phyloP scores from a whole-genome alignment of 1,140 invertebrate genomes.

The Drosophila parabipectinata region DNA sequence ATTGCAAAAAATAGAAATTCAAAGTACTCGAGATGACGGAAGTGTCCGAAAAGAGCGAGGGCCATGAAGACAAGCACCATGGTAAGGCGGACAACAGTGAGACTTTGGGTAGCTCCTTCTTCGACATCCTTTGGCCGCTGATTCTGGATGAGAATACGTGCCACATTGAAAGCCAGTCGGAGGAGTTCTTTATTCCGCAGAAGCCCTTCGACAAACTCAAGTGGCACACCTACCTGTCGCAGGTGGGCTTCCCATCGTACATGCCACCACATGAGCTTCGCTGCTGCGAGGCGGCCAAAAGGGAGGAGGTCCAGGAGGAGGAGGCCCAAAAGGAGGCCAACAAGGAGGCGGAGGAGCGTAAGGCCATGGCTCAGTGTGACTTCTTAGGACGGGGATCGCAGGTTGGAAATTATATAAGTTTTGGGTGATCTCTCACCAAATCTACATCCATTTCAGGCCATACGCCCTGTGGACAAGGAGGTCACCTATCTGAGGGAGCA shows the following conservation, averaged over 20 bases:
- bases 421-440: background rate
- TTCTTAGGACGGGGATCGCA: conserved; percentile 8
- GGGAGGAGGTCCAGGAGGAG: conserved; percentile 4
- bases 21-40: conserved; percentile 46
- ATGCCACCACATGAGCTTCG: conserved; percentile 47
- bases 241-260: conserved; percentile 57
- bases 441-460: conserved; percentile 8
- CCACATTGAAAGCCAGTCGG: conserved; percentile 33
- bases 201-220: conserved; percentile 48
- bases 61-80: conserved; percentile 1
- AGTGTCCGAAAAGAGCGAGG: background rate
- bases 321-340: conserved; percentile 14
- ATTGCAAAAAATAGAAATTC: conserved; percentile 60
- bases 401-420: background rate
- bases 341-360: conserved; percentile 5
- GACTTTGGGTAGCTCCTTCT: conserved; percentile 51
- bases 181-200: conserved; percentile 43
- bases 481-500: conserved; percentile 7
- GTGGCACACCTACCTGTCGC: conserved; percentile 56
- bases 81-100: background rate
- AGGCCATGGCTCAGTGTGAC: background rate
- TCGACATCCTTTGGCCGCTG: conserved; percentile 69
- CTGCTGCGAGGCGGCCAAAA: conserved; percentile 35
- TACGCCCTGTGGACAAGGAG: conserved; percentile 37
- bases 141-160: conserved; percentile 68